Conservation (phyloP, 2,888 invertebrate genomes). For the Germaria angustata region DNA sequence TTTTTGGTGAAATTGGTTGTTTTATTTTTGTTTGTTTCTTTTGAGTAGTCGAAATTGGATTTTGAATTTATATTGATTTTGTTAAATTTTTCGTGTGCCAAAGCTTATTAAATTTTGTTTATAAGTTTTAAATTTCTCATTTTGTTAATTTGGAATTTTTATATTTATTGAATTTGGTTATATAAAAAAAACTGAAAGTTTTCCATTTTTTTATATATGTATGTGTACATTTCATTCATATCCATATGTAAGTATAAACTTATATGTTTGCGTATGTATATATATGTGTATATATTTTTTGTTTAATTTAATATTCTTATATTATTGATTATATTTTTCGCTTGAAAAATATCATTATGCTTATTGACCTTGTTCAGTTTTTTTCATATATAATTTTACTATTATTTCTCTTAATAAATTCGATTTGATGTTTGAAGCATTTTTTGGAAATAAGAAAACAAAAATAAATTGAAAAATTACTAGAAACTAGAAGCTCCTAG, state of each 20-base stretch:
- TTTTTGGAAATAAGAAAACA: slow-evolving; percentile 22
- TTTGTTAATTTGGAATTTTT: slow-evolving; percentile 55
- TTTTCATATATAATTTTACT: slow-evolving; percentile 31
- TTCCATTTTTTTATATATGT: slow-evolving; percentile 26
- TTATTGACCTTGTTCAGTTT: slow-evolving; percentile 69
- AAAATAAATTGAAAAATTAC: neutral
- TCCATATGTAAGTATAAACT: no score
- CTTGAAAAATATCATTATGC: slow-evolving; percentile 66
- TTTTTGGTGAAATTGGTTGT: slow-evolving; percentile 45
- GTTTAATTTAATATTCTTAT: slow-evolving; percentile 37
- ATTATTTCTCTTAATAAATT: slow-evolving; percentile 64
- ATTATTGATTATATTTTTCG: slow-evolving; percentile 40
- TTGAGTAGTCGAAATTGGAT: slow-evolving; percentile 66
- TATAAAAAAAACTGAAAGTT: slow-evolving; percentile 48
- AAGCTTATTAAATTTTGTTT: slow-evolving; percentile 72
- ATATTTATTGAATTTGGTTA: slow-evolving; percentile 38
- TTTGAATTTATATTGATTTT: slow-evolving; percentile 64
- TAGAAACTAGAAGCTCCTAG: neutral
- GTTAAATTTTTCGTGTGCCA: slow-evolving; percentile 74
- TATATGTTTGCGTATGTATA: neutral
- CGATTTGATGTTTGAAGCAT: slow-evolving; percentile 66
- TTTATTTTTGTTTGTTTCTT: slow-evolving; percentile 44
- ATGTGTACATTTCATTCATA: slow-evolving; percentile 11
- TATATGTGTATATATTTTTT: slow-evolving; percentile 5
- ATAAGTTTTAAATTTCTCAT: slow-evolving; percentile 56